Percentiles rank a stretch among this genome's conserved stretches.
phyloP scores from a whole-genome alignment of 1,140 invertebrate species.

The Drosophila serrata region DNA sequence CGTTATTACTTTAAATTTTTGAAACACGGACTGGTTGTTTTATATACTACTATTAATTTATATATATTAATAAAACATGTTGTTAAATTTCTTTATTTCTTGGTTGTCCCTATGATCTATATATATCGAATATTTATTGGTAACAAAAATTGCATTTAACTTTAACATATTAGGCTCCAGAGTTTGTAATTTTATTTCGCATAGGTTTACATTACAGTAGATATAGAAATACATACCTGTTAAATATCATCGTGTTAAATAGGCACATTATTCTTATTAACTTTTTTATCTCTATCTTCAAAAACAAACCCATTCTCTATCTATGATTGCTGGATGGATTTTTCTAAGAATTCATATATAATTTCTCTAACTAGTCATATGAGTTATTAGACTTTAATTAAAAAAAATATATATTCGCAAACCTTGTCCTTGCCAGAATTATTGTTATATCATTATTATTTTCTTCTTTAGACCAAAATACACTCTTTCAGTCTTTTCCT shows the following conservation, averaged over 20 bases:
- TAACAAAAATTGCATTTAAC: too few relatives aligned
- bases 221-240: constrained; percentile 11
- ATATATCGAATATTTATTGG: too few relatives aligned
- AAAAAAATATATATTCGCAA: too few relatives aligned
- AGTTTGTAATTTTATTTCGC: not conserved
- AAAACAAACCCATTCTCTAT: not conserved
- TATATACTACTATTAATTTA: too few relatives aligned
- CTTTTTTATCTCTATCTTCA: too few relatives aligned
- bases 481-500: not conserved
- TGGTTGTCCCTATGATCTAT: too few relatives aligned
- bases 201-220: not conserved
- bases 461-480: not conserved
- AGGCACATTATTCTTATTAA: not conserved
- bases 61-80: too few relatives aligned
- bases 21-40: too few relatives aligned
- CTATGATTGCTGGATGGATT: not conserved
- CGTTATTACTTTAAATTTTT: too few relatives aligned
- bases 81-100: too few relatives aligned
- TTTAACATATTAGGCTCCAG: too few relatives aligned
- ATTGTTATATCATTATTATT: not conserved
- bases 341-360: too few relatives aligned
- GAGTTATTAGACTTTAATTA: not conserved
- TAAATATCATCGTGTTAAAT: not conserved
- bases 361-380: not conserved
- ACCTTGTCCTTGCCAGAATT: constrained; percentile 2